Base-by-base conservation (phyloP, 2,888 invertebrate species). In the Nemapogon koenigi region DNA sequence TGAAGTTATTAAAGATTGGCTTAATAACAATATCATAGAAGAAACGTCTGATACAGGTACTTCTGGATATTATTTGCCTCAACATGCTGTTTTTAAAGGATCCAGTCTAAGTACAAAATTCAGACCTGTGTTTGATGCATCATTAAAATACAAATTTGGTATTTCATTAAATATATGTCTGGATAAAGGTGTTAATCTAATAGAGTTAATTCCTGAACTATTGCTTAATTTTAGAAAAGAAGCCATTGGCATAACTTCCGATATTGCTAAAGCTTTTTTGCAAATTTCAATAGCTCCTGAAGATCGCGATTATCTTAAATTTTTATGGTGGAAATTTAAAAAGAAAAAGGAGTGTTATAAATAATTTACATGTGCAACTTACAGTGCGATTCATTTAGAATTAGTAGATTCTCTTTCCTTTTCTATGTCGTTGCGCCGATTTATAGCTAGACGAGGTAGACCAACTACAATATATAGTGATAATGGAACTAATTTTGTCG, bases 231-330 rank as follows among this genome's bases (percentile, higher is more conserved):
- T 51, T 41, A 38, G 46, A 13, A 6, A 35, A 6, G 16, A 38
- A 22, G 45, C 40, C 29, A 39, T 50, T 19, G 53, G 48, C 10
- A 44, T 48, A 1, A 38, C 44, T 3, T 39, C 51, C 4, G 52
- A 55, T 41, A 56, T 59, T 2, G 18, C 43, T 8, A 51, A 51
- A 33, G 56, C 53, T 0, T 59, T 59, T 41, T 38, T 52, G 11
- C 52, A 52, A 44, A 52, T 57, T 7, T 41, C 41, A 22, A 15
- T 55, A 2, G n/a, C 39, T 6, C 17, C 41, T 37, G 17, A 39
- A 2, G 53, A 59, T 28, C 32, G 55, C 27, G 44, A 55, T 35
- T 53, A 41, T 39, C 36, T 55, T 1, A 22, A 46, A 32, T 57
- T 57, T 41, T 40, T 58, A 4, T 51, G 52, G 51, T 44, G 30